Evolutionary conservation across 2,113 vertebrate species (phyloP), one percentile per base, ranked within the genome.

Genomic region (Brachionichthys hirsutus): DNA sequence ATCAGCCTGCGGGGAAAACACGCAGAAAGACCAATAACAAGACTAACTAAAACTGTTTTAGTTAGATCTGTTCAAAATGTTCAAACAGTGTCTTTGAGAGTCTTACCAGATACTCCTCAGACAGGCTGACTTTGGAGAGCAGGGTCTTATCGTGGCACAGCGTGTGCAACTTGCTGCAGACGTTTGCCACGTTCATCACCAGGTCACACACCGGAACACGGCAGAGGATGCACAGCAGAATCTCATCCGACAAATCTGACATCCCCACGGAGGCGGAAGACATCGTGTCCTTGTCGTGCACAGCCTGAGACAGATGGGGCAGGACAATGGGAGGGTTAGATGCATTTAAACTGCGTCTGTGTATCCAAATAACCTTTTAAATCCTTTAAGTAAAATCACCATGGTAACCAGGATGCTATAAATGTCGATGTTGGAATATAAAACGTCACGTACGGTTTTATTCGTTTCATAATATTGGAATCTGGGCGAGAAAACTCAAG

Each of bases 121-220:
- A 94, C 43, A 99, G 88, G 58, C 88, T 80, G 62, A 98, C 92
- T 0, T 85, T 90, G n/a, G 93, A 89, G 12, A 94, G 92, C 12
- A 99, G 91, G 69, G 93, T 95, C 87, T 97, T 98, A 80, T 99
- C 97, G 6, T 93, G 86, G 70, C 95, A 95, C 55, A 99, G 91
- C 0, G 53, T 86, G 3, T 90, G 88, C 0, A 99, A 85, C 81
- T 96, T 98, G 62, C 91, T 92, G 89, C 94, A 97, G 65, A 93
- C 94, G 2, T 75, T 91, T 18, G 92, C 91, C 71, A 98, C 95
- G 0, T 90, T 97, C 55, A 92, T 78, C 49, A 98, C 84, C 60
- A 98, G 87, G 89, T 98, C 95, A 6, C 90, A 93, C 77, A 93
- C 93, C 15, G 96, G 94, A 22, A 97, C 83, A 0, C 94, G 92